Evolutionary conservation across 1,140 invertebrate genomes (phyloP).

Genomic region (Drosophila pallidifrons): DNA sequence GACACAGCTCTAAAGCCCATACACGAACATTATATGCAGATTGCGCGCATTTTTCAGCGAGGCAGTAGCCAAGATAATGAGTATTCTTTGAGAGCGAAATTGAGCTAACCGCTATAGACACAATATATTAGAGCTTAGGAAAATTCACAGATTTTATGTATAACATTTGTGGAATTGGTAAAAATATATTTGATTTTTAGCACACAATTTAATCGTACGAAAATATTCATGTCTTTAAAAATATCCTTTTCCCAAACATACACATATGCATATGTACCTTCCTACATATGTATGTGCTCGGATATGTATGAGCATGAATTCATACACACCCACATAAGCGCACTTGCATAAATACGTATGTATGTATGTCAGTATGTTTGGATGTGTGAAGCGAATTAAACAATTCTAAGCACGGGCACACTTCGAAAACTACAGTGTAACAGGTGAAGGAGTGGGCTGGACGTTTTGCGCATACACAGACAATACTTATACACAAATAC

Average conservation of each 20-base stretch:
- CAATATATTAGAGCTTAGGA: not conserved
- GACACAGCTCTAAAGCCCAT: not conserved
- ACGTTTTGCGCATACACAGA: constrained; percentile 58
- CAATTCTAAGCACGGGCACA: constrained; percentile 15
- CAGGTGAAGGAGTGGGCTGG: constrained; percentile 74
- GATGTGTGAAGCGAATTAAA: constrained; percentile 1
- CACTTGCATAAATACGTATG: not conserved
- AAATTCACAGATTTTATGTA: too few species aligned
- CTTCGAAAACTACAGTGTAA: constrained; percentile 60
- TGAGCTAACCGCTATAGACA: not conserved
- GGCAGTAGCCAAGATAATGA: not conserved
- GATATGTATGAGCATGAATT: not conserved
- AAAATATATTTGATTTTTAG: not conserved
- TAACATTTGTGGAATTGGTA: too few species aligned
- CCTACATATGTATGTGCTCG: not conserved
- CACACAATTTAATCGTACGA: not conserved
- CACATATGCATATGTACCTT: not conserved
- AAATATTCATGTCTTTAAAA: constrained; percentile 1
- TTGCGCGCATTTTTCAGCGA: constrained; percentile 13
- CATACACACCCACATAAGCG: not conserved
- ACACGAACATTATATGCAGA: not conserved
- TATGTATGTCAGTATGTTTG: not conserved
- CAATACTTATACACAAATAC: constrained; percentile 24
- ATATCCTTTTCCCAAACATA: not conserved
- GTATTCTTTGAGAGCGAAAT: constrained; percentile 3